Conservation (phyloP, 2,797 vertebrate species). For the Thunnus albacares region DNA sequence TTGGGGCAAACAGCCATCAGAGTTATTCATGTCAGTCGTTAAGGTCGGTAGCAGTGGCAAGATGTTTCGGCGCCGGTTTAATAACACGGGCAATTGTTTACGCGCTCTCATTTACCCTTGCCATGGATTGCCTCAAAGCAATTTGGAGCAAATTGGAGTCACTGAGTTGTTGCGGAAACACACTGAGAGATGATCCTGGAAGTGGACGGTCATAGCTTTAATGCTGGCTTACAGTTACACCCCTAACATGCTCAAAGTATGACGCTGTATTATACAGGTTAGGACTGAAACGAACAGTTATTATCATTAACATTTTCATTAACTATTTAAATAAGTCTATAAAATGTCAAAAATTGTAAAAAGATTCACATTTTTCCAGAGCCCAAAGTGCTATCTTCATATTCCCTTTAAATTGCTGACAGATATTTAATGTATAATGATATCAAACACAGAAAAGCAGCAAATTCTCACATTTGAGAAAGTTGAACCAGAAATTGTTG, state of each 20-base stretch:
- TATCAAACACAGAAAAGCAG: neutral
- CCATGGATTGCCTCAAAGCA: constrained; percentile 56
- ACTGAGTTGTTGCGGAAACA: constrained; percentile 50
- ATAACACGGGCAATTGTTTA: constrained; percentile 61
- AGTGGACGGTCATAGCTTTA: constrained; percentile 27
- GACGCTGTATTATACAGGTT: too few species aligned
- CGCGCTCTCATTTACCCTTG: constrained; percentile 55
- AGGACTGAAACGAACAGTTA: too few species aligned
- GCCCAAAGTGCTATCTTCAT: too few species aligned
- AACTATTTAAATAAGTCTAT: too few species aligned
- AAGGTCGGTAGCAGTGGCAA: constrained; percentile 48
- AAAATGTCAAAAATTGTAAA: too few species aligned
- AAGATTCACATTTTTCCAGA: too few species aligned
- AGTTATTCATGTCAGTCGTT: constrained; percentile 73
- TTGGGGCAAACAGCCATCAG: constrained; percentile 65
- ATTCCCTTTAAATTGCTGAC: too few species aligned
- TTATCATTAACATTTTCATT: too few species aligned
- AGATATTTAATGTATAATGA: too few species aligned
- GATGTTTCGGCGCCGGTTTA: constrained; percentile 51
- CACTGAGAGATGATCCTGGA: constrained; percentile 37
- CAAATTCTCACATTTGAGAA: neutral
- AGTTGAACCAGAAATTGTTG: neutral
- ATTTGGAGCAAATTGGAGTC: constrained; percentile 65
- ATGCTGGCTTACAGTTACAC: constrained; percentile 8
- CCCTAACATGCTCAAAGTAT: neutral